phyloP scores from a whole-genome alignment of 2,113 vertebrate species.

The Edolisoma coerulescens region DNA sequence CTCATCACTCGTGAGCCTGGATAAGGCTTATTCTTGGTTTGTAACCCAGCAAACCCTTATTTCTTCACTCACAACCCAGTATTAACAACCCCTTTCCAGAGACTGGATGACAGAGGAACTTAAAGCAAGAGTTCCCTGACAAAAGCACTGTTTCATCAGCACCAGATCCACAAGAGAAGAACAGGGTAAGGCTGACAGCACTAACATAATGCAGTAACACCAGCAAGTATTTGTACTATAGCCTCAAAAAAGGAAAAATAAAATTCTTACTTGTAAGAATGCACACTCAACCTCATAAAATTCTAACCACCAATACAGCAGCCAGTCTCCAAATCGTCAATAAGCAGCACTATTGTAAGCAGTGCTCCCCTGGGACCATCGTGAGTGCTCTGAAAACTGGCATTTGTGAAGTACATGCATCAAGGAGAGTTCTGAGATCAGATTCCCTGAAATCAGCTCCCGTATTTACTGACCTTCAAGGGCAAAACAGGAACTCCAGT shows the following conservation, averaged over 20 bases:
- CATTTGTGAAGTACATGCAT: not conserved
- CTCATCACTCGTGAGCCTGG: accelerated
- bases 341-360: not conserved
- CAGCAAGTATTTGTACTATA: not conserved
- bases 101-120: not conserved
- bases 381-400: not conserved
- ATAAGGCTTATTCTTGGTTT: not conserved
- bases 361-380: not conserved
- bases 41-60: not conserved
- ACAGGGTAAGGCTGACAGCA: not conserved
- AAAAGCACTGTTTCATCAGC: not conserved
- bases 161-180: not conserved
- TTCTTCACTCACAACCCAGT: not conserved
- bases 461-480: slow-evolving; percentile 1
- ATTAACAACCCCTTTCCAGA: not conserved
- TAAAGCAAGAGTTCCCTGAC: not conserved
- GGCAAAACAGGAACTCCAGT: not conserved
- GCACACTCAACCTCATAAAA: not conserved
- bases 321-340: not conserved
- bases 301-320: not conserved
- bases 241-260: not conserved
- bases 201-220: not conserved
- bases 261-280: not conserved
- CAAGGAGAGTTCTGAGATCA: not conserved
- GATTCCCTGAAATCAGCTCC: slow-evolving; percentile 39